Conservation (phyloP, 1,140 invertebrate species). For the Brachionus manjavacas region DNA sequence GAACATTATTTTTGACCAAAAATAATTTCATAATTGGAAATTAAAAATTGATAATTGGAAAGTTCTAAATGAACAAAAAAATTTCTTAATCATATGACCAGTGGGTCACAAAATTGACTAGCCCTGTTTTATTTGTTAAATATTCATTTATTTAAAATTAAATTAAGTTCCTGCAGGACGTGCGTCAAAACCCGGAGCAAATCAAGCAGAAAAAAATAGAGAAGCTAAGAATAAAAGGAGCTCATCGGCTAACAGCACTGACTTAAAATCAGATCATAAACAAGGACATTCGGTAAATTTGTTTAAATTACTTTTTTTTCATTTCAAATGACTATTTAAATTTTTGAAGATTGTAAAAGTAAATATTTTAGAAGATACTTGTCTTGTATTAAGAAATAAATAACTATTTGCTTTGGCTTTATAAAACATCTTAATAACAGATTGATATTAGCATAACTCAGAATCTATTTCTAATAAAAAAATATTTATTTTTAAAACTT, state of each 20-base stretch:
- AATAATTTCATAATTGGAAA: too few species aligned
- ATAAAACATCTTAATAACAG: neutral
- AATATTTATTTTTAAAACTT: neutral
- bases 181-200: conserved; percentile 46
- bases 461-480: neutral
- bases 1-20: too few species aligned
- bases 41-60: too few species aligned
- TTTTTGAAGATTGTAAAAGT: conserved; percentile 20
- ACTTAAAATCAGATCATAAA: neutral
- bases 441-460: neutral
- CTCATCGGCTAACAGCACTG: conserved; percentile 33
- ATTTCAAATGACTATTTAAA: neutral
- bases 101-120: too few species aligned
- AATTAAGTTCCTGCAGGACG: neutral
- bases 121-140: too few species aligned
- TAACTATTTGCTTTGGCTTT: neutral
- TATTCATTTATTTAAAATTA: too few species aligned
- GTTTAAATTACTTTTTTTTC: neutral
- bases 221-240: conserved; percentile 14
- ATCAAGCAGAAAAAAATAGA: conserved; percentile 44
- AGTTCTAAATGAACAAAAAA: too few species aligned
- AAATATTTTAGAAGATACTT: neutral
- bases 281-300: conserved; percentile 17
- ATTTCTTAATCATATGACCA: too few species aligned
- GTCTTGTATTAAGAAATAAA: neutral